Conservation (phyloP, 2,113 vertebrate genomes). For the Mesoclemmys tuberculata region DNA sequence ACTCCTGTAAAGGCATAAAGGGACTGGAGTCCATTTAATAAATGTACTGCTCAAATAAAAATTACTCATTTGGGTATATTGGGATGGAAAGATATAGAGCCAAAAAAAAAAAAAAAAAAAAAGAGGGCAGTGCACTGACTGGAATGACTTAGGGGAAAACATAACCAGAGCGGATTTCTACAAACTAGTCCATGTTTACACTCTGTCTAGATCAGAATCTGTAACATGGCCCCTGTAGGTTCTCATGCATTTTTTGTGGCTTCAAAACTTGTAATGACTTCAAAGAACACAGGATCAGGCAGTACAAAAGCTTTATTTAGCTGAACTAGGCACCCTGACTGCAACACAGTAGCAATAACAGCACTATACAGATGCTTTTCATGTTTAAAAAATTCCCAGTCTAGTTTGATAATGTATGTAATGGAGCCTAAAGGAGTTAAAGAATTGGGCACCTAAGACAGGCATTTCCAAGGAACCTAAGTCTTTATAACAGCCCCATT, state of each 20-base stretch:
- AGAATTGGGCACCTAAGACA: neutral
- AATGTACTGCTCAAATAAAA: neutral
- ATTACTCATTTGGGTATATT: neutral
- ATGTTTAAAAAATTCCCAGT: neutral
- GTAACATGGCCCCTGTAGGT: neutral
- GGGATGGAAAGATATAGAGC: neutral
- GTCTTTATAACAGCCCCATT: neutral
- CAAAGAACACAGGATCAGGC: neutral
- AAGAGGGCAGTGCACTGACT: neutral
- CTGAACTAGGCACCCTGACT: neutral
- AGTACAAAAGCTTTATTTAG: neutral
- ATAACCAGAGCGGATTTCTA: neutral
- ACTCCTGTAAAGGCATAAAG: neutral
- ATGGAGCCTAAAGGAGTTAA: constrained; percentile 10
- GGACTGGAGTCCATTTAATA: constrained; percentile 8
- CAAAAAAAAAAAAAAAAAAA: neutral
- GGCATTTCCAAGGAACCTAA: neutral
- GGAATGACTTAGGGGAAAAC: neutral
- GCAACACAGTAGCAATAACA: neutral
- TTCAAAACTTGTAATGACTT: neutral
- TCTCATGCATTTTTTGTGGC: neutral
- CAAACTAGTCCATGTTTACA: neutral
- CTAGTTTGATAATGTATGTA: neutral
- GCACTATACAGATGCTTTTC: neutral
- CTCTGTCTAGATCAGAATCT: neutral